Conservation (phyloP, 2,113 vertebrate species). For the Odontophorus gujanensis region DNA sequence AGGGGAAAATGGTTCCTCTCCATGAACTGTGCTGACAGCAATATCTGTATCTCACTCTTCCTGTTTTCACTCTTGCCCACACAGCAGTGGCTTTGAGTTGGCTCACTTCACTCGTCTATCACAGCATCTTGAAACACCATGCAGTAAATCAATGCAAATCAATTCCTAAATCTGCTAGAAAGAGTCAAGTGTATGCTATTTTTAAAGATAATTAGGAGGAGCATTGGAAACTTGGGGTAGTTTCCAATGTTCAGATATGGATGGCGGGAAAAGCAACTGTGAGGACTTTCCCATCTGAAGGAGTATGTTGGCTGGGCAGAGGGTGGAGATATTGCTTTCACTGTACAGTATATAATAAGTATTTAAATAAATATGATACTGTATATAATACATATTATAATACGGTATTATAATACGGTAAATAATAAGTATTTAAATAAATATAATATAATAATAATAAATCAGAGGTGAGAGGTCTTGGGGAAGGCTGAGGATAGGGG, state of each 20-base stretch:
- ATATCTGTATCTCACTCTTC: neutral
- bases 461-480: too few species aligned
- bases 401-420: too few species aligned
- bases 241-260: neutral
- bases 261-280: neutral
- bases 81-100: neutral
- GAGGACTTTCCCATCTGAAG: neutral
- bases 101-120: neutral
- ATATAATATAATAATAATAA: too few species aligned
- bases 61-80: neutral
- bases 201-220: neutral
- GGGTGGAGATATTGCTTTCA: neutral
- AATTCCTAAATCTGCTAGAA: neutral
- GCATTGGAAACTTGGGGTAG: neutral
- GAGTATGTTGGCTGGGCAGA: accelerated
- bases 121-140: neutral
- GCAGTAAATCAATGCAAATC: neutral
- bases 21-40: neutral
- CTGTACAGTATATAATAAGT: too few species aligned
- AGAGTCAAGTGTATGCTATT: neutral
- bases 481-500: too few species aligned
- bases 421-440: too few species aligned
- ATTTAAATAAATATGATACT: too few species aligned
- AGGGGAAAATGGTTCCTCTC: neutral
- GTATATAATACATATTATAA: too few species aligned